Evolutionary conservation across 2,888 invertebrate species (phyloP), one percentile per base, ranked within the genome.

Genomic region (Liopterus haemorrhoidalis): DNA sequence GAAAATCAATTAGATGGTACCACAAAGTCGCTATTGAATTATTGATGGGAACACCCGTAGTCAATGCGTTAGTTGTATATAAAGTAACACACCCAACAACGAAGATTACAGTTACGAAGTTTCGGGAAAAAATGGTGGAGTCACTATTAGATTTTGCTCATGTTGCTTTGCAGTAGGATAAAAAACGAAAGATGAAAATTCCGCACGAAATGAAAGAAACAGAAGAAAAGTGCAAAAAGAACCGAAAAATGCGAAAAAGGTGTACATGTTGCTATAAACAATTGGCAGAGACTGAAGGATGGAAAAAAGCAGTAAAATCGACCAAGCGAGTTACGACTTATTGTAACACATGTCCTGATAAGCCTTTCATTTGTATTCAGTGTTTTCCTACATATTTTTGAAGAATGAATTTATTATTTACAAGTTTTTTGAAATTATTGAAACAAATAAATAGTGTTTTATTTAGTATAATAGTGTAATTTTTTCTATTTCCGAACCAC

Each of bases 91-190:
- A 31, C 16, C 14, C 12, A 5, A 12, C n/a, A n/a, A n/a, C n/a
- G n/a, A n/a, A n/a, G n/a, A 6, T 8, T 31, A 31, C 6, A 15
- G 16, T 11, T 31, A 31, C 31, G 16, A 31, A 8, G 16, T 31
- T 31, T 31, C n/a, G 31, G 3, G 31, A 31, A 31, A 18, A 12
- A 31, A 4, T 31, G 11, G 4, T 42, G 40, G 48, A 38, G 16
- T 27, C 41, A 38, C 16, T 40, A 41, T 41, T 37, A 44, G 41
- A 32, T 31, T 30, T 30, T 25, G 25, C 20, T 31, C 31, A 41
- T 46, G 41, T 46, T 46, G 46, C 36, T 37, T 36, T 41, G 24
- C 35, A 36, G 43, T 43, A 39, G 18, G 25, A 15, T 12, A 33
- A 24, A 37, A 35, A 27, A 27, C 28, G 28, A 14, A 27, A 27